A percentile compares a stretch with the other conserved stretches of the same genome.
Evolutionary conservation across 2,113 vertebrate genomes (phyloP).

Genomic region (Siphamia tubifer): DNA sequence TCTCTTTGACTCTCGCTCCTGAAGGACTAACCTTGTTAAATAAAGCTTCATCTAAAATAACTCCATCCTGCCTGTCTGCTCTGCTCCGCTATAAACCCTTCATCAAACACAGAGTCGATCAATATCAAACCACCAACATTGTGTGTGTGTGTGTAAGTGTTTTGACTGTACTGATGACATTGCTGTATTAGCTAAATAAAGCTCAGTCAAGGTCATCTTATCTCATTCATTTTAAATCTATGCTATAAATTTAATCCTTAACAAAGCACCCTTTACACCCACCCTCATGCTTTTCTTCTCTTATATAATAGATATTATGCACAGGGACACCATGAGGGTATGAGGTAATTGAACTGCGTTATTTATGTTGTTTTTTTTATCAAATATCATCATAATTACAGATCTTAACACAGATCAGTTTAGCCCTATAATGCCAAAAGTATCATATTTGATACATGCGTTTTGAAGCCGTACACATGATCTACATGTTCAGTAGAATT

Average conservation of each 20-base stretch:
- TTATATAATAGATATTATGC: no score
- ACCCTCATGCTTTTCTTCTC: background rate
- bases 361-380: no score
- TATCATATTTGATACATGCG: no score
- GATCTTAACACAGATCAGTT: no score
- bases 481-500: no score
- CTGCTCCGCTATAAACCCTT: conserved; percentile 37
- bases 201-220: background rate
- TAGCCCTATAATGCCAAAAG: no score
- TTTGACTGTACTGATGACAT: background rate
- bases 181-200: conserved; percentile 11
- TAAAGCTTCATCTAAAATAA: conserved; percentile 62
- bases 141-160: background rate
- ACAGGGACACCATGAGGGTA: no score
- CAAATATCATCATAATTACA: no score
- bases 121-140: conserved; percentile 30
- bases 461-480: no score
- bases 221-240: background rate
- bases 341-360: no score
- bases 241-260: background rate
- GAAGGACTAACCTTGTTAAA: conserved; percentile 52
- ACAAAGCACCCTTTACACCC: background rate
- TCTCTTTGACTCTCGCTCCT: conserved; percentile 6
- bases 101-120: conserved; percentile 55
- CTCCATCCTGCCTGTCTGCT: conserved; percentile 45